Conservation (phyloP, 2,888 invertebrate species). For the Sinodicranocentrus sp. region DNA sequence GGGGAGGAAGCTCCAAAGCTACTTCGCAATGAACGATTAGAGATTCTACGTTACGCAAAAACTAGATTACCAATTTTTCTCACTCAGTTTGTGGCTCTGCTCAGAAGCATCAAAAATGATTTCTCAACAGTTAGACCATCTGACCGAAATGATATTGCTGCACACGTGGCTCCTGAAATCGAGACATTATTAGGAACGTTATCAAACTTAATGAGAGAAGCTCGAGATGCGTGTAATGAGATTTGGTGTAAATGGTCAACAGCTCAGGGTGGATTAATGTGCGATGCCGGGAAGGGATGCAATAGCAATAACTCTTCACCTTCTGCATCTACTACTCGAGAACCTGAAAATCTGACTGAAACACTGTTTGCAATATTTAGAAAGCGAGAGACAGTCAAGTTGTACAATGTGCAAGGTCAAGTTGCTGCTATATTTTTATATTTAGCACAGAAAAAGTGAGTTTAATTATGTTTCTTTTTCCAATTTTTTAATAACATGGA, state of each 20-base stretch:
- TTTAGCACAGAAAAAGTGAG: conserved; percentile 82
- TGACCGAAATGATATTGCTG: conserved; percentile 83
- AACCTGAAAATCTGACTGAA: conserved; percentile 71
- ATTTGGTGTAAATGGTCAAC: conserved; percentile 74
- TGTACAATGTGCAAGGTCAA: conserved; percentile 81
- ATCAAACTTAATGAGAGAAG: conserved; percentile 82
- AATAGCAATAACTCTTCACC: conserved; percentile 15
- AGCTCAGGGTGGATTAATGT: conserved; percentile 43
- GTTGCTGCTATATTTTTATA: conserved; percentile 81
- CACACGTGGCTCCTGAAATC: conserved; percentile 85
- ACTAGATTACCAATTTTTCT: conserved; percentile 84
- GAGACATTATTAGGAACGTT: conserved; percentile 83
- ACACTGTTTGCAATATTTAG: conserved; percentile 79
- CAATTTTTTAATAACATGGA: no score
- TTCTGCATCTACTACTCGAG: conserved; percentile 12
- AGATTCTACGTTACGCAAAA: conserved; percentile 84
- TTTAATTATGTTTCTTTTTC: not conserved
- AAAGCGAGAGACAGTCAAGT: conserved; percentile 81
- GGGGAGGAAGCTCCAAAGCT: conserved; percentile 83
- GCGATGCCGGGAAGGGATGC: conserved; percentile 26
- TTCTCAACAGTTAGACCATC: conserved; percentile 82
- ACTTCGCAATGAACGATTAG: conserved; percentile 83
- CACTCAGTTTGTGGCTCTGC: conserved; percentile 82
- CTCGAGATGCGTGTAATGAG: conserved; percentile 77
- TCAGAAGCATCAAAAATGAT: conserved; percentile 82